A percentile compares a stretch with the other conserved stretches of the same genome.
Evolutionary conservation across 2,797 vertebrate genomes (phyloP).

Genomic region (Manis crassicaudata): DNA sequence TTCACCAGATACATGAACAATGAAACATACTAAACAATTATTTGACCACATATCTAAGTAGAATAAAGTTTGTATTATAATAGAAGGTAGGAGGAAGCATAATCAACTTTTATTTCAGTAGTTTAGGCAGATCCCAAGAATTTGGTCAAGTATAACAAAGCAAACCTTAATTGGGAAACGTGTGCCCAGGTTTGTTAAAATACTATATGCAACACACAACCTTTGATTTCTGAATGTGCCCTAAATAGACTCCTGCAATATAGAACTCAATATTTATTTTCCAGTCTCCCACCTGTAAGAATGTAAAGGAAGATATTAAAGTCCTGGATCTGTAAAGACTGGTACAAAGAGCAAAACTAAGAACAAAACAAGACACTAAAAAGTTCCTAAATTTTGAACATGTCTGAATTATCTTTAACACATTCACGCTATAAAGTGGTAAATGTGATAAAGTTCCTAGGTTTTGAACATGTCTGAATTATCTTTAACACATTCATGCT

Average conservation of each 20-base stretch:
- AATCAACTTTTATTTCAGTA: conserved; percentile 11
- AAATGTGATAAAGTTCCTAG: background rate
- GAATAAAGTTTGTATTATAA: background rate
- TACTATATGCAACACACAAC: background rate
- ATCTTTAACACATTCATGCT: background rate
- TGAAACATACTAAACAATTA: conserved; percentile 1
- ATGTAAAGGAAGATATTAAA: conserved; percentile 12
- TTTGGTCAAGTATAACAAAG: background rate
- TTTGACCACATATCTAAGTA: background rate
- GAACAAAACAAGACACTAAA: conserved; percentile 7
- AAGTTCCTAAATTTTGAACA: background rate
- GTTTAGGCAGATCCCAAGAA: conserved; percentile 3
- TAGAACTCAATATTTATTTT: background rate
- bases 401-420: conserved; percentile 36
- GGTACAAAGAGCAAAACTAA: conserved; percentile 45
- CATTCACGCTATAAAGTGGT: background rate
- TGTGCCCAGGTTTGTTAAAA: background rate
- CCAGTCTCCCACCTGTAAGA: background rate
- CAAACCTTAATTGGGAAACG: background rate
- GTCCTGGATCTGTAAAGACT: conserved; percentile 36
- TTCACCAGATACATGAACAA: background rate
- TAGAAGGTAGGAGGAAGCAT: background rate
- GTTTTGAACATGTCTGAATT: background rate
- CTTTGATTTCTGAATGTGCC: background rate
- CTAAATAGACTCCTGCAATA: background rate